phyloP scores from a whole-genome alignment of 2,888 invertebrate genomes.

The Heteromyza rotundicornis region DNA sequence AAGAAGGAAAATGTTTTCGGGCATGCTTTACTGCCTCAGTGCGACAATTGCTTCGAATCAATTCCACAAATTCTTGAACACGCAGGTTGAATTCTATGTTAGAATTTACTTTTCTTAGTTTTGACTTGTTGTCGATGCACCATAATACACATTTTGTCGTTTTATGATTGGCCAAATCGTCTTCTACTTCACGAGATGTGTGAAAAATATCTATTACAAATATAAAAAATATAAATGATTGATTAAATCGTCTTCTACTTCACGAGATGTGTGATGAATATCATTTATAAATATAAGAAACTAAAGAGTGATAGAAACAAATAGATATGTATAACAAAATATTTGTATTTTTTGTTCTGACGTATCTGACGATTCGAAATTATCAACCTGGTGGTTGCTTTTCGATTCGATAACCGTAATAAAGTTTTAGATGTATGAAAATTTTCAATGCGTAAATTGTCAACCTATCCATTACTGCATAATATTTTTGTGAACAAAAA shows the following conservation, averaged over 20 bases:
- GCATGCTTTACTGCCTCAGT: slow-evolving; percentile 95
- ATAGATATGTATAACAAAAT: no score
- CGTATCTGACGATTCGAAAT: no score
- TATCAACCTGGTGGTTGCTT: no score
- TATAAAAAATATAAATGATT: slow-evolving; percentile 61
- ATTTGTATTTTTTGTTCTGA: no score
- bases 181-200: slow-evolving; percentile 85
- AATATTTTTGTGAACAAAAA: no score
- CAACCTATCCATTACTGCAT: no score
- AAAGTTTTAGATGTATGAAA: no score
- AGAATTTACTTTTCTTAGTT: slow-evolving; percentile 90
- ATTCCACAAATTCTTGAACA: slow-evolving; percentile 88
- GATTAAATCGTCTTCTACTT: slow-evolving; percentile 85
- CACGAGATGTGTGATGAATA: slow-evolving; percentile 81
- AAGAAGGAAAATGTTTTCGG: slow-evolving; percentile 86
- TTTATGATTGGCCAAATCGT: slow-evolving; percentile 80
- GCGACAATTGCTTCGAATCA: slow-evolving; percentile 84
- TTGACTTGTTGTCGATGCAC: slow-evolving; percentile 97
- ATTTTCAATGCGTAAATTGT: no score
- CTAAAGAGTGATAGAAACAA: no score
- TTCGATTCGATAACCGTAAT: no score
- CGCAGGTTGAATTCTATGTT: slow-evolving; percentile 92
- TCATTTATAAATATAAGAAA: slow-evolving; percentile 64
- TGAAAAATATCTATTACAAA: slow-evolving; percentile 77
- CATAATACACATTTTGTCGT: slow-evolving; percentile 89